Evolutionary conservation across 1,140 invertebrate species (phyloP).

Genomic region (Oncopeltus fasciatus): DNA sequence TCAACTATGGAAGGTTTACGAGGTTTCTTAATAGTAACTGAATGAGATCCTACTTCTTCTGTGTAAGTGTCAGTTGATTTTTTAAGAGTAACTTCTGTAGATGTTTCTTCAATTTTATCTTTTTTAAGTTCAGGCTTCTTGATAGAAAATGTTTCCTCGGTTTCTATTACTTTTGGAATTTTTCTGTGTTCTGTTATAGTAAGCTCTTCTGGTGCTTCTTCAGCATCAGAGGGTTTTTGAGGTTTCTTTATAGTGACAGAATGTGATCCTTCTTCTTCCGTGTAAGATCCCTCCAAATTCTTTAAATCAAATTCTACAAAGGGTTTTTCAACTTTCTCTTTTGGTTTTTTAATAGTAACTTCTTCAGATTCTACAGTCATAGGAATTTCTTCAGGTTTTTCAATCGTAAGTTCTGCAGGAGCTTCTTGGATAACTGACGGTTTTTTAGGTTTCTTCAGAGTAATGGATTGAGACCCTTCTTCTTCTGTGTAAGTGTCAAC

Average conservation of each 20-base stretch:
- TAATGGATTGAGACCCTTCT: conserved; percentile 23
- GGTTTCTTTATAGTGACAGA: conserved; percentile 23
- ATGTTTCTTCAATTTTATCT: background rate
- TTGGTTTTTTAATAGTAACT: conserved; percentile 24
- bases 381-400: conserved; percentile 18
- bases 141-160: conserved; percentile 15
- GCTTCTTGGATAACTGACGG: conserved; percentile 29
- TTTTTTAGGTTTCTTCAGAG: conserved; percentile 26
- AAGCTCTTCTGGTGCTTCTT: conserved; percentile 34
- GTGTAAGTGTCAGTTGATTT: background rate
- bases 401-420: conserved; percentile 33
- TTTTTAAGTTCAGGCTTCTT: background rate
- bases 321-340: conserved; percentile 27
- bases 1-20: conserved; percentile 26
- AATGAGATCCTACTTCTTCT: conserved; percentile 21
- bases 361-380: conserved; percentile 27
- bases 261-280: conserved; percentile 21
- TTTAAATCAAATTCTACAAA: conserved; percentile 23
- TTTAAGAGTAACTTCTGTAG: background rate
- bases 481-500: background rate
- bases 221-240: conserved; percentile 24
- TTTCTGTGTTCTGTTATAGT: conserved; percentile 27
- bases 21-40: conserved; percentile 23
- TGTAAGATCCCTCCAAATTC: background rate
- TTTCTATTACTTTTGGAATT: conserved; percentile 21